Evolutionary conservation across 2,888 invertebrate species (phyloP), one percentile per base, ranked within the genome.

Genomic region (Tinea trinotella): DNA sequence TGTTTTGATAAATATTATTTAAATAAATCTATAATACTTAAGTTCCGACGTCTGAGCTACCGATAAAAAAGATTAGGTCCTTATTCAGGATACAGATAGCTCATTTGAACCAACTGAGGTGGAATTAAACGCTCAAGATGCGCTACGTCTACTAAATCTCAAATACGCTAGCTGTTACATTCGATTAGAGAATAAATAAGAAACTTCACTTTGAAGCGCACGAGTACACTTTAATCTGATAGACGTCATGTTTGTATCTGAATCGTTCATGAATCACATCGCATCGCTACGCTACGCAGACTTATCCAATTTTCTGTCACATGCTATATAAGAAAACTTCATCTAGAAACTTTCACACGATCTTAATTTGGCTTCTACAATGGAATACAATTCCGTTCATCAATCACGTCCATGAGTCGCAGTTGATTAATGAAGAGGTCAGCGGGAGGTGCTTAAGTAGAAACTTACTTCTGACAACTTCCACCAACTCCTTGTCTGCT

Each of bases 371-470:
- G 50, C 24, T 50, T 24, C n/a, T 24, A 50, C 13, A 50, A 50
- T 50, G 22, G 20, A 44, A 18, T 24, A 19, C 40, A 22, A 40
- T 48, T 35, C 48, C 30, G 50, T 54, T 54, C 57, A 57, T 57
- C 57, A 57, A 56, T 57, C 57, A 56, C 54, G 54, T 30, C 49
- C 56, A 52, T 53, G 54, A 54, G 54, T 56, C 40, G 34, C 13
- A 20, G 36, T 52, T 55, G 57, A 57, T 57, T 57, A 56, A 56
- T 56, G 56, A 54, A 55, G 54, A 52, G 50, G 56, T 52, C 52
- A 55, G 24, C 34, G 40, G 40, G 40, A 53, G 53, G 53, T 53
- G 36, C 34, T 53, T 53, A 53, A 40, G 40, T 36, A 53, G 40
- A 40, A 53, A 53, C 36, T 36, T 40, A 53, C 36, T 36, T 40